Evolutionary conservation across 2,113 vertebrate genomes (phyloP), one percentile per base, ranked within the genome.

Genomic region (Epinephelus moara): DNA sequence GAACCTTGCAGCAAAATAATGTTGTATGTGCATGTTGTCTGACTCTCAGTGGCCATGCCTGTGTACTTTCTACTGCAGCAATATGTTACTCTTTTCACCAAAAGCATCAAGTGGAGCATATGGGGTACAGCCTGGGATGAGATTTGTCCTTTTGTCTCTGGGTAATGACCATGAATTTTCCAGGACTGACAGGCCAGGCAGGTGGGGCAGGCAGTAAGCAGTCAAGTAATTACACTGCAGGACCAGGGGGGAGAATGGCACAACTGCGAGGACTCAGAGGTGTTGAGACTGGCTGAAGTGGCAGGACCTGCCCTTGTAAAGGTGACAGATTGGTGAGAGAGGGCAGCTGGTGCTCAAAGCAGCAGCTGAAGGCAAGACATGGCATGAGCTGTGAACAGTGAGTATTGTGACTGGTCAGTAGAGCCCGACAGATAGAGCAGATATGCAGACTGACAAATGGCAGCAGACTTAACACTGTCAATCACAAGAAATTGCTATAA

Each of bases 131-230:
- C 78, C 40, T 80, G 62, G 73, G 88, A 80, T 76, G 64, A 42
- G 68, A 75, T 87, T 81, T 81, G 70, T 82, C 75, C 80, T 88
- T 94, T 93, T 93, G 91, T 95, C 89, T 90, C 40, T 80, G 88
- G 80, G 91, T 94, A 92, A 86, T 93, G 90, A 90, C 74, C 6
- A 1, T 92, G 86, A 94, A 71, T 84, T 85, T 85, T 88, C 83
- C 86, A 77, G 87, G 85, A 64, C 86, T 92, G 94, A 92, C 87
- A 91, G 80, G 70, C 76, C 88, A 91, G 90, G 90, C 85, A 93
- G 93, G 91, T 92, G 85, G 87, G 91, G 81, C 85, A 77, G 69
- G 63, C 47, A 25, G 73, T 71, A 63, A 88, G 79, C 45, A 90
- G 81, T 53, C 42, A 89, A 79, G 85, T 93, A 95, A 95, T 95